A percentile compares a stretch with the other conserved stretches of the same genome.
Evolutionary conservation across 1,140 invertebrate species (phyloP).

Genomic region (Trachymyrmex cornetzi): DNA sequence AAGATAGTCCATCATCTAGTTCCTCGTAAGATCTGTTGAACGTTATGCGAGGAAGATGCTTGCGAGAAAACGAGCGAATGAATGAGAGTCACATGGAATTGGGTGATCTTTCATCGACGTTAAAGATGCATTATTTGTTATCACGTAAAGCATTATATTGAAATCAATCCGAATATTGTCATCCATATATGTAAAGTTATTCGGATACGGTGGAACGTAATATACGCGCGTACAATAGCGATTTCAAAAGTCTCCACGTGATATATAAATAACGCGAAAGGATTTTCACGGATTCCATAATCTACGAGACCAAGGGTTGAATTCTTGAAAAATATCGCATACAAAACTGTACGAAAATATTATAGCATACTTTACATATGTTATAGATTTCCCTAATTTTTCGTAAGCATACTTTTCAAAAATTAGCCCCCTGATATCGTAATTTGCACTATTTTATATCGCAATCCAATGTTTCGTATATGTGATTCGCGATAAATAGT

Average conservation of each 20-base stretch:
- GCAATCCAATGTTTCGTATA: background rate
- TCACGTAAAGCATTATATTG: constrained; percentile 20
- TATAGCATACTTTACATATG: no score
- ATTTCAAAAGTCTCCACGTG: background rate
- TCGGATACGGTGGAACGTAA: background rate
- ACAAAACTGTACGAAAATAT: no score
- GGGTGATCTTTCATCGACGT: constrained; percentile 30
- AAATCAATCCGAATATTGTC: constrained; percentile 16
- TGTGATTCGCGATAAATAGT: constrained; percentile 15
- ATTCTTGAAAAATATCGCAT: no score
- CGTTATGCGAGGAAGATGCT: constrained; percentile 26
- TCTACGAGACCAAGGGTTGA: background rate
- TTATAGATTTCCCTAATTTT: no score
- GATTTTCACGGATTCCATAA: background rate
- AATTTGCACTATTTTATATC: constrained; percentile 34
- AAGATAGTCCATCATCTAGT: constrained; percentile 43
- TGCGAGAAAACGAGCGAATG: constrained; percentile 32
- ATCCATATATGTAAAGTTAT: constrained; percentile 3
- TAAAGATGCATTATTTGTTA: constrained; percentile 1
- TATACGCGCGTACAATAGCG: background rate
- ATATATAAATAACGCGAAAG: constrained; percentile 28
- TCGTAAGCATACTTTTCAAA: no score
- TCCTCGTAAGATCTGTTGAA: constrained; percentile 58
- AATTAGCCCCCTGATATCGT: background rate
- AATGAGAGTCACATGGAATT: constrained; percentile 16